Evolutionary conservation across 2,113 vertebrate species (phyloP).

Genomic region (Colossoma macropomum): DNA sequence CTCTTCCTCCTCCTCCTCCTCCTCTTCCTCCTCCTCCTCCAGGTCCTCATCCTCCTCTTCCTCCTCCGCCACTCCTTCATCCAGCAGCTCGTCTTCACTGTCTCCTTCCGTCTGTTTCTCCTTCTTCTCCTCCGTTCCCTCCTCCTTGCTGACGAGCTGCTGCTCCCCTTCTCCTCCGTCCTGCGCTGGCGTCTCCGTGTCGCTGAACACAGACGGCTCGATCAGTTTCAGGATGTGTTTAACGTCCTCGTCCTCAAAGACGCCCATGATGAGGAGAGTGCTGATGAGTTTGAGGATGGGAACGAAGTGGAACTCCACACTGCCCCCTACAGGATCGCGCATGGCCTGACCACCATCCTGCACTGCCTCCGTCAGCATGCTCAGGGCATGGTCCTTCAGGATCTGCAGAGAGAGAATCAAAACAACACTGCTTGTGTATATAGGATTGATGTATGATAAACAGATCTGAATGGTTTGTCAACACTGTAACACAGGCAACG

Average conservation of each 20-base stretch:
- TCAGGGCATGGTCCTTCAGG: constrained; percentile 86
- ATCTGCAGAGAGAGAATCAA: constrained; percentile 66
- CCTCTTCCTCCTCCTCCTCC: constrained; percentile 56
- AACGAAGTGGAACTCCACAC: constrained; percentile 93
- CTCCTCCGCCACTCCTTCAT: constrained; percentile 68
- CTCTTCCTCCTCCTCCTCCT: constrained; percentile 59
- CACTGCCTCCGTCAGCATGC: constrained; percentile 92
- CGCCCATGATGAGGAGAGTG: constrained; percentile 90
- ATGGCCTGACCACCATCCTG: constrained; percentile 89
- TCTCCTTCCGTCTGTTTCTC: constrained; percentile 33
- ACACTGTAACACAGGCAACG: too few relatives aligned
- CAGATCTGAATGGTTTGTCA: too few relatives aligned
- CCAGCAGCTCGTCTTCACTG: constrained; percentile 23
- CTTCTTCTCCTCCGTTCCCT: constrained; percentile 59
- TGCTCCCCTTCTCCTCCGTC: constrained; percentile 64
- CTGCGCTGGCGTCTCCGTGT: constrained; percentile 63
- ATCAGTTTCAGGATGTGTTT: constrained; percentile 92
- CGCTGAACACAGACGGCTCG: constrained; percentile 87
- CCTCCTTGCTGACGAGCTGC: constrained; percentile 46
- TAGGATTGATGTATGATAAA: too few relatives aligned
- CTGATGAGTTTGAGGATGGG: constrained; percentile 92
- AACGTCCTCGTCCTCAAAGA: constrained; percentile 86
- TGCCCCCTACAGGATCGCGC: constrained; percentile 90
- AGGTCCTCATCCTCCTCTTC: constrained; percentile 70
- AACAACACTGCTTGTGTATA: too few relatives aligned